Evolutionary conservation across 2,888 invertebrate genomes (phyloP).

Genomic region (Drosophila barbarae): DNA sequence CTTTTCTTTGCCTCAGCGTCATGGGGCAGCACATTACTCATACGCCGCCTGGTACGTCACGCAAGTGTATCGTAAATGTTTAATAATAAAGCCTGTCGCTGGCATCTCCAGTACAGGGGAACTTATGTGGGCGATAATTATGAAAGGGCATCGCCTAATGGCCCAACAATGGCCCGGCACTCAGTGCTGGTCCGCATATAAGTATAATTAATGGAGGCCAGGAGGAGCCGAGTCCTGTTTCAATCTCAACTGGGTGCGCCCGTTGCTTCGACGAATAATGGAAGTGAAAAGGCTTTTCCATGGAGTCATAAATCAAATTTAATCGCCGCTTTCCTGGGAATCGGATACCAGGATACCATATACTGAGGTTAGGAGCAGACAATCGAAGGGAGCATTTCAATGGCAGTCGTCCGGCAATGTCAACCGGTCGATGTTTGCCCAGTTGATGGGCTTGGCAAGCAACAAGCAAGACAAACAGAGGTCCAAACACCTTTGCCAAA

Average conservation of each 20-base stretch:
- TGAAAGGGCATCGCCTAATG: conserved; percentile 33
- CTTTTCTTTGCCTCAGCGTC: not conserved
- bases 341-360: conserved; percentile 1
- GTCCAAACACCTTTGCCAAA: conserved; percentile 37
- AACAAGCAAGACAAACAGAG: conserved; percentile 23
- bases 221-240: not conserved
- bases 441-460: conserved; percentile 25
- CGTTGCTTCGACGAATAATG: not conserved
- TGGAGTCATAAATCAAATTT: conserved; percentile 13
- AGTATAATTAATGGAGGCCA: conserved; percentile 27
- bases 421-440: conserved; percentile 21
- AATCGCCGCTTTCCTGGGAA: conserved; percentile 16
- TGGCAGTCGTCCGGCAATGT: conserved; percentile 6
- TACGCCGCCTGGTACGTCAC: conserved; percentile 40
- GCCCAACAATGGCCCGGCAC: conserved; percentile 10
- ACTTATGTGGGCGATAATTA: conserved; percentile 26
- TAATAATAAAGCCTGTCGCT: conserved; percentile 40
- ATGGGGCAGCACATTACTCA: conserved; percentile 48
- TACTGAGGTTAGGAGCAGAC: not conserved
- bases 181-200: not conserved
- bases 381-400: not conserved
- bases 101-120: conserved; percentile 26
- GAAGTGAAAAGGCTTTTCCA: conserved; percentile 1
- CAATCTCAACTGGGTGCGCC: conserved; percentile 14
- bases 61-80: conserved; percentile 40